Evolutionary conservation across 2,888 invertebrate genomes (phyloP).

Genomic region (Aethes cnicana): DNA sequence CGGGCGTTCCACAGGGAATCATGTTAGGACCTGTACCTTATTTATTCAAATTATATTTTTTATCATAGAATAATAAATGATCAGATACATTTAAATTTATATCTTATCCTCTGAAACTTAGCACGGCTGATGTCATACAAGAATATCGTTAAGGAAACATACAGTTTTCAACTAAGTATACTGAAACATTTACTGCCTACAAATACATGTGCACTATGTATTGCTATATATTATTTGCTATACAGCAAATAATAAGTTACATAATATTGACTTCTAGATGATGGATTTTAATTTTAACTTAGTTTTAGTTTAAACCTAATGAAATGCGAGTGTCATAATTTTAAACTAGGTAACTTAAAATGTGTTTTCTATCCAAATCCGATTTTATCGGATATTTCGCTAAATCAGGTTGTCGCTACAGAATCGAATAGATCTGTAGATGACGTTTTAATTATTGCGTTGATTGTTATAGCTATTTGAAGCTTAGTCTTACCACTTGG

Average conservation of each 20-base stretch:
- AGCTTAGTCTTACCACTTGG: slow-evolving; percentile 29
- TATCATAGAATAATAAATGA: no score
- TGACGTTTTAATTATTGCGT: slow-evolving; percentile 22
- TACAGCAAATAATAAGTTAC: neutral
- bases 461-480: slow-evolving; percentile 22
- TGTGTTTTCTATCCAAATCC: slow-evolving; percentile 22
- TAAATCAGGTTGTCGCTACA: slow-evolving; percentile 32
- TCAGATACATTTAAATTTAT: no score
- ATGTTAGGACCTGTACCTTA: no score
- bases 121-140: no score
- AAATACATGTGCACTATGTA: neutral
- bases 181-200: no score
- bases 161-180: no score
- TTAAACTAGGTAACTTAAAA: slow-evolving; percentile 23
- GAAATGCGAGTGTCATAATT: slow-evolving; percentile 21
- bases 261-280: no score
- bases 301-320: neutral
- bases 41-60: no score
- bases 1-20: no score
- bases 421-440: slow-evolving; percentile 23
- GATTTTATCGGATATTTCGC: slow-evolving; percentile 45
- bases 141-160: no score
- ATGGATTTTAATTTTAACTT: no score
- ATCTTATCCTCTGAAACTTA: no score
- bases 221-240: neutral